Base-by-base conservation (phyloP, 2,888 invertebrate genomes). In the Laspeyria flexula region DNA sequence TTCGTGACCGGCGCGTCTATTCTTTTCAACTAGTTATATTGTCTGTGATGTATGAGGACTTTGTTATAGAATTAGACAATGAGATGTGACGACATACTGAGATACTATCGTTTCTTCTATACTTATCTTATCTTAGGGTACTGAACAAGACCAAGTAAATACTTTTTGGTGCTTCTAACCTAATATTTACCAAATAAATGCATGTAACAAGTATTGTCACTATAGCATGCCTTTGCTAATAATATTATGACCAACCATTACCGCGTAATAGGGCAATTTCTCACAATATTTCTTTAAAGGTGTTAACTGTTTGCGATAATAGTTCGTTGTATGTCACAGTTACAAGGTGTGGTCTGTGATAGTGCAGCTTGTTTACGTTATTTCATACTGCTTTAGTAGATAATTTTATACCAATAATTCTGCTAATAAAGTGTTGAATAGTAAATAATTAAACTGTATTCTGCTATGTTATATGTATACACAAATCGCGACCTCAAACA, bases 1-100 rank as follows among this genome's bases (percentile, higher is more conserved):
- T 77, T 83, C 83, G 80, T 83, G 83, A 83, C 80, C 43, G 39
- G 16, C 48, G 40, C 53, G 51, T 61, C 61, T 57, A 69, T 71
- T 71, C 61, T 68, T 73, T 71, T 69, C 74, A 68, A 67, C 67
- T 60, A 54, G 50, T 63, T 51, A 47, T 45, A 52, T 59, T 59
- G 56, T 51, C 60, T 52, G 59, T 79, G 68, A 75, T 71, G 65
- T 68, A 74, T 73, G 59, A 56, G 52, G 53, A 51, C 46, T 62
- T 63, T 60, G 60, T 71, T 74, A 64, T 51, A 49, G 58, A 69
- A 74, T 74, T 74, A 76, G 66, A 79, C 72, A 75, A 75, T 65
- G 61, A 68, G 54, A 60, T 60, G 61, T 64, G 70, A 60, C 57
- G 71, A 79, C 68, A 75, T 68, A 40, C 37, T 23, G 21, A 54